phyloP scores from a whole-genome alignment of 2,113 vertebrate genomes.

The Phoenicopterus ruber region DNA sequence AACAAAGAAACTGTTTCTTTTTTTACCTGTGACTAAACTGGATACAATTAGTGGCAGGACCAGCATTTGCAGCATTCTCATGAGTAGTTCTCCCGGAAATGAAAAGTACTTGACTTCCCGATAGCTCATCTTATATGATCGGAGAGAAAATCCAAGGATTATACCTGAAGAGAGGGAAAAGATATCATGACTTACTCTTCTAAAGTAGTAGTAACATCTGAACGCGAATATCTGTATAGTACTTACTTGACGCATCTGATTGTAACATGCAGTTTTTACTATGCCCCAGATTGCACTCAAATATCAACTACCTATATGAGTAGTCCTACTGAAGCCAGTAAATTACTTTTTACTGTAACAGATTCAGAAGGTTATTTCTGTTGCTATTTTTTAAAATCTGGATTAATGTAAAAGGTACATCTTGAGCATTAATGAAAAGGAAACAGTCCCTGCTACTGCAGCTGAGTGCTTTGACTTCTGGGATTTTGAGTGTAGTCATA shows the following conservation, averaged over 20 bases:
- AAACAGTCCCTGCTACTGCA: background rate
- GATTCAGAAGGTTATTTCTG: background rate
- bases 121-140: background rate
- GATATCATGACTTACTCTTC: too few species aligned
- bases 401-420: background rate
- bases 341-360: background rate
- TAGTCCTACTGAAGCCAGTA: background rate
- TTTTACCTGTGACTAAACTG: too few species aligned
- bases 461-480: background rate
- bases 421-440: background rate
- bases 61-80: background rate
- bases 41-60: too few species aligned
- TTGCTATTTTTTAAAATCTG: background rate
- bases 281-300: background rate
- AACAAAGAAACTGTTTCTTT: background rate
- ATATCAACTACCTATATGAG: background rate
- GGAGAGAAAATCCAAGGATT: background rate
- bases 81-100: background rate
- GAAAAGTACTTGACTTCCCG: background rate
- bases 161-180: too few species aligned
- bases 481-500: background rate
- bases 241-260: too few species aligned
- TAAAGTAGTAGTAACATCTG: too few species aligned
- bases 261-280: too few species aligned
- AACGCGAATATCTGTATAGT: too few species aligned